These are phyloP conservation scores for Drosophila miranda DNA, from an alignment of 1,140 invertebrate species.

Conservation along the genomic window DNA sequence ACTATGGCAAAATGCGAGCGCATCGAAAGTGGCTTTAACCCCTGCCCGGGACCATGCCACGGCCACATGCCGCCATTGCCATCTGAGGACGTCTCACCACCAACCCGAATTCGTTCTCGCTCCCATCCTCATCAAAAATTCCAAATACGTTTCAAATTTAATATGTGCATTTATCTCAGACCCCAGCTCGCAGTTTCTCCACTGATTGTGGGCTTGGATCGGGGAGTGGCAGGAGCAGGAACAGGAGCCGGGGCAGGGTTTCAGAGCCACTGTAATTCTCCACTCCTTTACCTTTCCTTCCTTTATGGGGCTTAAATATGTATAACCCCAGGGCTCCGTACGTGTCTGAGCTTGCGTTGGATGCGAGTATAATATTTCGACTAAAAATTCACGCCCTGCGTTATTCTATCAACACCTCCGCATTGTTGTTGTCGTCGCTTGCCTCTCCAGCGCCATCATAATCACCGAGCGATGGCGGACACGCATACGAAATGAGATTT, in stretches of 20 bases:
- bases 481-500: slow-evolving; percentile 76
- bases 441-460: not conserved
- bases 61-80: slow-evolving; percentile 39
- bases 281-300: slow-evolving; percentile 69
- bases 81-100: no score
- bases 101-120: not conserved
- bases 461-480: slow-evolving; percentile 38
- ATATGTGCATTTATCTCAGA: slow-evolving; percentile 73
- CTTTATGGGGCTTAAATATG: slow-evolving; percentile 80
- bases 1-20: slow-evolving; percentile 35
- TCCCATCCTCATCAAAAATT: slow-evolving; percentile 75
- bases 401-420: slow-evolving; percentile 79
- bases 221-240: slow-evolving; percentile 13
- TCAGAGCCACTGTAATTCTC: slow-evolving; percentile 10
- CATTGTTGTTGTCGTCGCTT: slow-evolving; percentile 62
- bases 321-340: slow-evolving; percentile 68
- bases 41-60: slow-evolving; percentile 27
- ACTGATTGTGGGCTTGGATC: slow-evolving; percentile 36
- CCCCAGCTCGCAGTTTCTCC: slow-evolving; percentile 46
- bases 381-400: slow-evolving; percentile 76
- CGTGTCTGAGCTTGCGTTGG: slow-evolving; percentile 42
- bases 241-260: not conserved
- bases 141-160: slow-evolving; percentile 80
- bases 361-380: slow-evolving; percentile 58
- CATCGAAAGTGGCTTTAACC: slow-evolving; percentile 64